Conservation (phyloP, 2,797 vertebrate species). For the Pseudopleuronectes americanus region DNA sequence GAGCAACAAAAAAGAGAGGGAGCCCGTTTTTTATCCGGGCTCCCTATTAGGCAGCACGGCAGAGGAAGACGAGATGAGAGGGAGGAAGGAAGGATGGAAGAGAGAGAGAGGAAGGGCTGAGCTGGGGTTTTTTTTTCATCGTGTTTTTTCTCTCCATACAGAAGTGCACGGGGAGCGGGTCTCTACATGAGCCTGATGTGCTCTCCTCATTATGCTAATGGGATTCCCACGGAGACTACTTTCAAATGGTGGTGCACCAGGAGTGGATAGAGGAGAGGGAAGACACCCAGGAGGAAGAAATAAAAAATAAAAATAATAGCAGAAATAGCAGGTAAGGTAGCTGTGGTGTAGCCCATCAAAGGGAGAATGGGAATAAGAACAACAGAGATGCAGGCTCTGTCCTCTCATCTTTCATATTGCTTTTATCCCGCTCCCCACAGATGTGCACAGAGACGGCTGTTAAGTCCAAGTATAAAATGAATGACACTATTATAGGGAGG, state of each 20-base stretch:
- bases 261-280: conserved; percentile 17
- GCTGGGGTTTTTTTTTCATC: conserved; percentile 31
- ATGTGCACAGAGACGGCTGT: not conserved
- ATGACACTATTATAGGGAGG: not conserved
- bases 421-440: conserved; percentile 12
- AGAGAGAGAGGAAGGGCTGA: conserved; percentile 30
- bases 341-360: conserved; percentile 12
- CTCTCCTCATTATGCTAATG: conserved; percentile 63
- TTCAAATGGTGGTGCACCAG: conserved; percentile 9
- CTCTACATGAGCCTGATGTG: conserved; percentile 48
- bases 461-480: conserved; percentile 10
- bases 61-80: conserved; percentile 30
- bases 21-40: conserved; percentile 27
- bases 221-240: conserved; percentile 40
- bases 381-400: conserved; percentile 7
- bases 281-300: conserved; percentile 35
- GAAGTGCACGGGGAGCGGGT: conserved; percentile 44
- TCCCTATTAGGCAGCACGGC: conserved; percentile 27
- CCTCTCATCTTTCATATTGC: conserved; percentile 23
- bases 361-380: conserved; percentile 17
- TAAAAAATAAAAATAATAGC: not conserved
- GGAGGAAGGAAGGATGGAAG: conserved; percentile 1
- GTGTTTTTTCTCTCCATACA: conserved; percentile 39
- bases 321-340: conserved; percentile 14
- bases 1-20: conserved; percentile 31